Evolutionary conservation across 2,113 vertebrate species (phyloP), one percentile per base, ranked within the genome.

Genomic region (Percina caprodes): DNA sequence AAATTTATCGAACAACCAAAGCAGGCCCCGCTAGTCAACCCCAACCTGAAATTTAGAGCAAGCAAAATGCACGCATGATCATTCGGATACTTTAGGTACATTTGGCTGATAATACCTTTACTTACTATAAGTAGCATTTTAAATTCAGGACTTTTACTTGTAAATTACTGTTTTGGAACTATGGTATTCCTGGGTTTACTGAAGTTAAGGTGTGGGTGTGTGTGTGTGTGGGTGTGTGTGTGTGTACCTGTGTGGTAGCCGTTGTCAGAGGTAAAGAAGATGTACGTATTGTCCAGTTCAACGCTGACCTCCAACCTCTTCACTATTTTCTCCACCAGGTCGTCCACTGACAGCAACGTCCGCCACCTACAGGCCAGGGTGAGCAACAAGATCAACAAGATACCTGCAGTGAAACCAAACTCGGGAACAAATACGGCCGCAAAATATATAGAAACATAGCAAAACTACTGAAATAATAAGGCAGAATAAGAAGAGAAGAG

Each of bases 211-310:
- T 30, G 30, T 30, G 3, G 5, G 33, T 35, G 33, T 35, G 33
- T 35, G 33, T 35, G 33, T 33, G 33, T 30, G n/a, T 66, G 26
- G 18, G 11, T 13, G 35, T 14, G 63, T 3, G 4, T 46, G 5
- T 5, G 30, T 61, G 67, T 88, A 99, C 98, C 98, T 76, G 97
- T 98, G 90, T 99, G 98, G 90, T 96, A 99, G 74, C 98, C 98
- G 5, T 99, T 99, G 90, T 99, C 98, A 6, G 98, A 99, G 15
- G 98, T 99, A 68, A 98, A 99, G 77, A 99, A 96, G 90, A 99
- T 92, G 80, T 97, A 99, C 0, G 98, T 99, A 91, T 97, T 96
- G 80, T 97, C 93, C 39, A 99, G 91, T 79, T 99, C 97, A 49
- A 94, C 96, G 4, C 94, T 94, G 76, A 86, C 82, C 76, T 97